Conservation (phyloP, 2,797 vertebrate genomes). For the Hoplostethus atlanticus region DNA sequence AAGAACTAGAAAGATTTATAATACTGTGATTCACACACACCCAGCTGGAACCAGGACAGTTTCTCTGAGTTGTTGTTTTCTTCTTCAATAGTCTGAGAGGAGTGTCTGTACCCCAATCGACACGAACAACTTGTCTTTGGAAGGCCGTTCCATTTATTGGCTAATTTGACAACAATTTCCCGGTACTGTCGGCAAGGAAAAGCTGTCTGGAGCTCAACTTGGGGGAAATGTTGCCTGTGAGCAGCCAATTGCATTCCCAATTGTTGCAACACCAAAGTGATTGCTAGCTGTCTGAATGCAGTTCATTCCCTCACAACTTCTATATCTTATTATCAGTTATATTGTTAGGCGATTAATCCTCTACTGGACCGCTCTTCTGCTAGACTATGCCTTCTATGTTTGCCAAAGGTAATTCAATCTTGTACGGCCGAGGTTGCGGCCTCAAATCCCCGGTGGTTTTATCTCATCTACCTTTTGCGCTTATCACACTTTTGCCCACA, state of each 20-base stretch:
- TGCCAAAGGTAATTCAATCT: slow-evolving; percentile 63
- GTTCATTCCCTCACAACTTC: slow-evolving; percentile 59
- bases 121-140: slow-evolving; percentile 45
- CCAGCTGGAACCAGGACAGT: slow-evolving; percentile 41
- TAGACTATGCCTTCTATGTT: slow-evolving; percentile 41
- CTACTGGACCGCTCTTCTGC: slow-evolving; percentile 50
- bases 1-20: slow-evolving; percentile 32
- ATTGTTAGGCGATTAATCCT: slow-evolving; percentile 66
- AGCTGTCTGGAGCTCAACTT: slow-evolving; percentile 57
- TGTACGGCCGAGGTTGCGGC: slow-evolving; percentile 34
- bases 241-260: slow-evolving; percentile 64
- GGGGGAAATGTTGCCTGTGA: slow-evolving; percentile 76
- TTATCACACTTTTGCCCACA: slow-evolving; percentile 39
- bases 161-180: neutral
- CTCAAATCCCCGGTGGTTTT: slow-evolving; percentile 33
- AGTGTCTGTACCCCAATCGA: slow-evolving; percentile 41
- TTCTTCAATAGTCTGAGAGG: slow-evolving; percentile 52
- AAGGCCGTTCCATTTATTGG: slow-evolving; percentile 29
- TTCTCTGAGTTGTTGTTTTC: slow-evolving; percentile 37
- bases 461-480: slow-evolving; percentile 38
- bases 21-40: slow-evolving; percentile 49
- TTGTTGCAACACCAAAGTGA: slow-evolving; percentile 67
- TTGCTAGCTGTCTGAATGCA: slow-evolving; percentile 40
- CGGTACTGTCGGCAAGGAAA: slow-evolving; percentile 23
- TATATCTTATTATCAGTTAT: slow-evolving; percentile 12